These are phyloP conservation scores for Hiodon alosoides DNA, from an alignment of 2,113 vertebrate genomes.

Conservation along the genomic window DNA sequence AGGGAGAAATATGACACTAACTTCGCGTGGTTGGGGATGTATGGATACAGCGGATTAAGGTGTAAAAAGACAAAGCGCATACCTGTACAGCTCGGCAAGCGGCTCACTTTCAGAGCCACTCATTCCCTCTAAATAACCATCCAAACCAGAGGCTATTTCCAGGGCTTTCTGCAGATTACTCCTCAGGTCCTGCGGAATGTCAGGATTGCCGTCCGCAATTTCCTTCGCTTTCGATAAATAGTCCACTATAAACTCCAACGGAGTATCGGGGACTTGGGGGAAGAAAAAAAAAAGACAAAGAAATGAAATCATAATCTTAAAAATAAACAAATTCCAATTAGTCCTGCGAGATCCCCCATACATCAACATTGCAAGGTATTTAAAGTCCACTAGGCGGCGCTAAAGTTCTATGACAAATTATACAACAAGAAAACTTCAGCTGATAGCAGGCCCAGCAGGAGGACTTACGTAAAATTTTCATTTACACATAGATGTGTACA, in stretches of 20 bases:
- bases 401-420: neutral
- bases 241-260: constrained; percentile 56
- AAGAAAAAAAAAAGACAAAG: neutral
- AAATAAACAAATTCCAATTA: neutral
- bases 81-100: constrained; percentile 53
- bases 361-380: no score
- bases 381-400: neutral
- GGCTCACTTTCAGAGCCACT: constrained; percentile 50
- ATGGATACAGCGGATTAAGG: neutral
- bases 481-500: no score
- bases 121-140: constrained; percentile 58
- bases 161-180: constrained; percentile 60
- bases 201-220: constrained; percentile 41
- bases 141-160: constrained; percentile 59
- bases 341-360: no score
- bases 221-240: constrained; percentile 64
- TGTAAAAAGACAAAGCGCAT: constrained; percentile 1
- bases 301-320: neutral
- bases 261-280: constrained; percentile 55
- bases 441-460: no score
- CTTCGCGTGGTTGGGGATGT: neutral
- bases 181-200: constrained; percentile 54
- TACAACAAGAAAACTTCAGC: neutral
- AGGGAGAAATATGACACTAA: neutral
- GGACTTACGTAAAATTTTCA: no score